Base-by-base conservation (phyloP, 2,797 vertebrate genomes). In the Catharus ustulatus region DNA sequence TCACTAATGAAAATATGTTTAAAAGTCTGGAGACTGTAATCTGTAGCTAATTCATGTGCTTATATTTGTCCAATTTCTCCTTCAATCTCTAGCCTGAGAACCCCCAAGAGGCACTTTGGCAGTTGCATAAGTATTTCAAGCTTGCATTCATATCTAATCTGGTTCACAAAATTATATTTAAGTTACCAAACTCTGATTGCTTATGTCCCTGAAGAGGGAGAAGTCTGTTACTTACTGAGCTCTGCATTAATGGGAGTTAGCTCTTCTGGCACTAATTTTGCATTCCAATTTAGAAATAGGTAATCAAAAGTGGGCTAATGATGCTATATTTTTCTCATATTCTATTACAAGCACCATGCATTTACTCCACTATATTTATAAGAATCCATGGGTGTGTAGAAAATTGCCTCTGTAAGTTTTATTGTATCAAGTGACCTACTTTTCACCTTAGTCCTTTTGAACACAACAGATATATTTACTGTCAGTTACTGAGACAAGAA, bases 381-480 rank as follows among this genome's bases (percentile, higher is more conserved):
- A 73, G 86, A 93, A 78, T 43, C 46, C 27, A 9, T 24, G 26
- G 9, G 6, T 87, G 76, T 87, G 59, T 51, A 81, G 46, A 78
- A 92, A 84, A 87, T 34, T 75, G 2, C 5, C 6, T 88, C 54
- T 40, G 32, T 62, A 83, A 51, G 51, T 88, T 91, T 92, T 71
- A 36, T 78, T 94, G 10, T 84, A 45, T 59, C 20, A 87, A 84
- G 63, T 94, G 94, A 94, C 91, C 91, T 94, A 61, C 67, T 91
- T 92, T 94, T 96, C 23, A 52, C 88, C 79, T 96, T 67, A 78
- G 49, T 72, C 48, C n/a, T 23, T 61, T 66, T 89, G 81, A 88
- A 87, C 63, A 23, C 4, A 57, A 36, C 26, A 91, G 48, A 75
- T 76, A 51, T 66, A 94, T 95, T 96, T 97, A 19, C 43, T 85